Conservation (phyloP, 2,797 vertebrate species). For the Anguilla marmorata region DNA sequence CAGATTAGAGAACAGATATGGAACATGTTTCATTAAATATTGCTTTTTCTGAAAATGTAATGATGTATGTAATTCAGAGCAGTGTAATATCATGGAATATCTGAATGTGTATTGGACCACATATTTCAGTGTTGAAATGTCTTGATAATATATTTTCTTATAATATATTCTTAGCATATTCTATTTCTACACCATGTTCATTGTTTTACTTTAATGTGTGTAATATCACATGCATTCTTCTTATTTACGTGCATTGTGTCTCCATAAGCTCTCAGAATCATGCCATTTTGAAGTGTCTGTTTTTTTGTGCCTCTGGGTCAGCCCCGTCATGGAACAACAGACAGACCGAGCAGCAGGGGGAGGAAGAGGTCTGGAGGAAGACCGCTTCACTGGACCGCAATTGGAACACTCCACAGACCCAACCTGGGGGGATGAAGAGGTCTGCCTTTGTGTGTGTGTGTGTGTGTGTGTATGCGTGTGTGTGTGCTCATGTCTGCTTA, state of each 20-base stretch:
- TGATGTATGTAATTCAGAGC: too few relatives aligned
- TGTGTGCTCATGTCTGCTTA: background rate
- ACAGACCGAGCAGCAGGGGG: conserved; percentile 55
- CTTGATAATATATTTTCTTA: background rate
- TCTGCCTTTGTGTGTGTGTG: conserved; percentile 57
- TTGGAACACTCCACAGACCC: conserved; percentile 56
- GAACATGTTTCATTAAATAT: too few relatives aligned
- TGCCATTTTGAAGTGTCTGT: background rate
- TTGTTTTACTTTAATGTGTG: too few relatives aligned
- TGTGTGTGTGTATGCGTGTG: conserved; percentile 11
- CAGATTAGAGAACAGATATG: too few relatives aligned
- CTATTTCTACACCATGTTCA: background rate
- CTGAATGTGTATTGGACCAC: too few relatives aligned
- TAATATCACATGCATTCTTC: background rate
- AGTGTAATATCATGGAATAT: too few relatives aligned
- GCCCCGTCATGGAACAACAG: conserved; percentile 59
- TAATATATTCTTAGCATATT: background rate
- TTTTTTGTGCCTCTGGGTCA: conserved; percentile 45
- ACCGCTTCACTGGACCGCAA: conserved; percentile 57
- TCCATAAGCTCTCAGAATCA: background rate
- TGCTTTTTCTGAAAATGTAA: too few relatives aligned
- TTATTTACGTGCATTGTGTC: background rate
- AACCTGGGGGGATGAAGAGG: conserved; percentile 76
- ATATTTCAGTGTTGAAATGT: too few relatives aligned
- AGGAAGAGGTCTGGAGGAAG: conserved; percentile 63